A percentile compares a stretch with the other conserved stretches of the same genome.
Conservation (phyloP, 2,113 vertebrate genomes). For the Aix galericulata region DNA sequence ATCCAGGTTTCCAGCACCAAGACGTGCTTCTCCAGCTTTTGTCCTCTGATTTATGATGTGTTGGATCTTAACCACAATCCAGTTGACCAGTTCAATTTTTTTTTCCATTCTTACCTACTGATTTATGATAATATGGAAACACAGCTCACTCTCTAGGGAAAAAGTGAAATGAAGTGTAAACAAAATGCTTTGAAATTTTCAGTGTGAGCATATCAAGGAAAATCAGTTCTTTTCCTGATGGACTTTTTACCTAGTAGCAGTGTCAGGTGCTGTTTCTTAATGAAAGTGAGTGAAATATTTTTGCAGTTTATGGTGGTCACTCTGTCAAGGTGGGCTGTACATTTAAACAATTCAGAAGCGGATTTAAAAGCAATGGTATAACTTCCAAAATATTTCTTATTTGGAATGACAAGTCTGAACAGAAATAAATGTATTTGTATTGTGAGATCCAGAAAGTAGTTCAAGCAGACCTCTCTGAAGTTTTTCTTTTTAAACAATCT, state of each 20-base stretch:
- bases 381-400: background rate
- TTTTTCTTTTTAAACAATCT: constrained; percentile 2
- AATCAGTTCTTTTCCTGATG: background rate
- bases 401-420: background rate
- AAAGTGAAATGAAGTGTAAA: background rate
- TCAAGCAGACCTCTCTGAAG: background rate
- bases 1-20: background rate
- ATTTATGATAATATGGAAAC: background rate
- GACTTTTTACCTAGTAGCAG: background rate
- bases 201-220: background rate
- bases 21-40: background rate
- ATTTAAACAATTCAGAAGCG: background rate
- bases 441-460: background rate
- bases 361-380: background rate
- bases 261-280: background rate
- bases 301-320: background rate
- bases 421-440: background rate
- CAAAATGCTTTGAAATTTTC: background rate
- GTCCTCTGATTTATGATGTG: background rate
- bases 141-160: background rate
- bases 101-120: background rate
- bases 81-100: background rate
- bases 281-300: background rate
- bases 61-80: background rate
- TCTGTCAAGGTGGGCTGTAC: background rate